Evolutionary conservation across 1,140 invertebrate species (phyloP).

Genomic region (Lasioglossum baleicum): DNA sequence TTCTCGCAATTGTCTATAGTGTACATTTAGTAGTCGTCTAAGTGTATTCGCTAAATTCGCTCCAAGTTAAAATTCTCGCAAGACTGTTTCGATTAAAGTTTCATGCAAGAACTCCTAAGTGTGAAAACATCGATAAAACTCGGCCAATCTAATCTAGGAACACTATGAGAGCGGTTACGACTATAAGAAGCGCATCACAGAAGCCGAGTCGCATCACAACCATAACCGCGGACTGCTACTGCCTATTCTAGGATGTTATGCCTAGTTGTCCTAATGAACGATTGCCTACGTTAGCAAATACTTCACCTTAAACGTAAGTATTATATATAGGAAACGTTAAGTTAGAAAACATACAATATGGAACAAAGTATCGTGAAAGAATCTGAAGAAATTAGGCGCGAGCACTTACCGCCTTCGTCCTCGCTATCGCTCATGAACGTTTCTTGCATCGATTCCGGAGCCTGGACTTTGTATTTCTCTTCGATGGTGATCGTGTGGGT

Average conservation of each 20-base stretch:
- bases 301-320: background rate
- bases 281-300: background rate
- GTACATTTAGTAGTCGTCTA: background rate
- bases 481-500: slow-evolving; percentile 86
- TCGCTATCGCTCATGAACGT: slow-evolving; percentile 99
- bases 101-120: slow-evolving; percentile 25
- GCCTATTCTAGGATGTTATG: slow-evolving; percentile 2
- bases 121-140: background rate
- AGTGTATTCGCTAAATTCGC: too few relatives aligned
- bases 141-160: background rate
- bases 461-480: slow-evolving; percentile 97
- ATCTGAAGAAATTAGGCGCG: background rate
- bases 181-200: slow-evolving; percentile 37
- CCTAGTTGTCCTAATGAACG: background rate
- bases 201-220: slow-evolving; percentile 26
- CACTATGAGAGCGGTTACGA: background rate
- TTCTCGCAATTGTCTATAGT: background rate
- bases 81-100: background rate
- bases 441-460: slow-evolving; percentile 99
- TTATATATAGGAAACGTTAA: background rate
- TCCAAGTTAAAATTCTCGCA: background rate
- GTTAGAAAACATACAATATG: slow-evolving; percentile 8
- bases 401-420: slow-evolving; percentile 95
- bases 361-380: background rate
- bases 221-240: slow-evolving; percentile 1